These are phyloP conservation scores for Glyptemys insculpta DNA, from an alignment of 2,797 vertebrate genomes.

Conservation along the genomic window DNA sequence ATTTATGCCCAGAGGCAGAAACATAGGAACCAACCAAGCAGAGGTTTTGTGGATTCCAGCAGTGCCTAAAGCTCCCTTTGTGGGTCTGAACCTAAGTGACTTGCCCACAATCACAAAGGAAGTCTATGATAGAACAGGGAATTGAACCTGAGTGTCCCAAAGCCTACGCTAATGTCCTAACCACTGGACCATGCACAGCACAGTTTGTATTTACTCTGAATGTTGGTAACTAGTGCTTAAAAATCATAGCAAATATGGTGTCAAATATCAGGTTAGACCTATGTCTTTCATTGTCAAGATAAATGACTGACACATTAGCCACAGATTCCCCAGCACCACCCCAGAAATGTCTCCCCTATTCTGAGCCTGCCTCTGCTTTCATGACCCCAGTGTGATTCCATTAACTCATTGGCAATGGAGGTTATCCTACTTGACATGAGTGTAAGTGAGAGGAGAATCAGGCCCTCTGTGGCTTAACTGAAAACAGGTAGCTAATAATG, in stretches of 20 bases:
- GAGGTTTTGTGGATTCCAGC: no score
- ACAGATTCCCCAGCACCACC: not conserved
- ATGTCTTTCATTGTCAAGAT: not conserved
- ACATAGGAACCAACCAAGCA: not conserved
- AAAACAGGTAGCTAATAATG: constrained; percentile 19
- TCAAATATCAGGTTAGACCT: no score
- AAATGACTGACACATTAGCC: not conserved
- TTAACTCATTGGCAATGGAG: not conserved
- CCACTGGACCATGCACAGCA: not conserved
- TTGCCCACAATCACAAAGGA: not conserved
- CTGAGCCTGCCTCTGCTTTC: not conserved
- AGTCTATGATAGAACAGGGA: not conserved
- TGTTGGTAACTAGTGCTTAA: rapidly evolving
- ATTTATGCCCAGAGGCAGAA: not conserved
- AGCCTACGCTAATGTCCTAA: not conserved
- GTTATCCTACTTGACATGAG: constrained; percentile 29
- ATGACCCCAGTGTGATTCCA: not conserved
- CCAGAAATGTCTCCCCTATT: not conserved
- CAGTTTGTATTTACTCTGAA: not conserved
- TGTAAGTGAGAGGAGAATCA: not conserved
- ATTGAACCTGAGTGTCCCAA: no score
- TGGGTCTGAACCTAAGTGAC: not conserved
- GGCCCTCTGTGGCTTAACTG: not conserved
- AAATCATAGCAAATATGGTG: not conserved
- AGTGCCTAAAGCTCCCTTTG: not conserved